phyloP scores from a whole-genome alignment of 2,888 invertebrate genomes.

The Caprella mutica region DNA sequence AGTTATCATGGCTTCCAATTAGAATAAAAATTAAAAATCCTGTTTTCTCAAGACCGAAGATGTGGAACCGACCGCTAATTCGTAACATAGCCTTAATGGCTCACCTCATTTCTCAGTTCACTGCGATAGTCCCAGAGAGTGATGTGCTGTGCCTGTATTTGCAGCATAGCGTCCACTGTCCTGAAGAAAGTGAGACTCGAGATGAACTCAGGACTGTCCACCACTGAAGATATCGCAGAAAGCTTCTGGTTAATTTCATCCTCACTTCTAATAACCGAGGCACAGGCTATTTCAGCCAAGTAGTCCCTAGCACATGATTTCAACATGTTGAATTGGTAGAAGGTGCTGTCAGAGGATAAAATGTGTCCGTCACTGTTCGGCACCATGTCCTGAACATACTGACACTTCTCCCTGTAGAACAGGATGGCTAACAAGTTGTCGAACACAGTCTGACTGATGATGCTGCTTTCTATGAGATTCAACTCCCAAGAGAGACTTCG shows the following conservation, averaged over 20 bases:
- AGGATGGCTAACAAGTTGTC: slow-evolving; percentile 26
- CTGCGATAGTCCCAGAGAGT: slow-evolving; percentile 19
- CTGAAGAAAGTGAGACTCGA: slow-evolving; percentile 22
- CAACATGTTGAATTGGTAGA: slow-evolving; percentile 17
- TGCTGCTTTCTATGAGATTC: slow-evolving; percentile 10
- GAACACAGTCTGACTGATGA: slow-evolving; percentile 21
- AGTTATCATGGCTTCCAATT: too few relatives aligned
- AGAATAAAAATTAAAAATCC: too few relatives aligned
- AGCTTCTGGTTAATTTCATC: slow-evolving; percentile 24
- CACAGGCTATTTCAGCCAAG: slow-evolving; percentile 17
- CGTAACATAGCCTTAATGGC: too few relatives aligned
- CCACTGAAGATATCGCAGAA: slow-evolving; percentile 16
- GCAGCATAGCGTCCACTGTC: slow-evolving; percentile 15
- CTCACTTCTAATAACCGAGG: slow-evolving; percentile 20
- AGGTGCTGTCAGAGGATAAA: background rate
- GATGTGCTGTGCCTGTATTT: slow-evolving; percentile 4
- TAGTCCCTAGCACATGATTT: slow-evolving; percentile 30
- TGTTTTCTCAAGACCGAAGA: too few relatives aligned
- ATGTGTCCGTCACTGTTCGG: slow-evolving; percentile 1
- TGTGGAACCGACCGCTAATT: too few relatives aligned
- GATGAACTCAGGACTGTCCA: slow-evolving; percentile 17
- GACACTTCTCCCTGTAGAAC: slow-evolving; percentile 21
- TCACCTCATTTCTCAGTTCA: slow-evolving; percentile 22
- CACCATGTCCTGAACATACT: slow-evolving; percentile 10
- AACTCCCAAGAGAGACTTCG: slow-evolving; percentile 25